Percentiles rank a stretch among this genome's conserved stretches.
Evolutionary conservation across 2,113 vertebrate genomes (phyloP).

Genomic region (Coturnix japonica): DNA sequence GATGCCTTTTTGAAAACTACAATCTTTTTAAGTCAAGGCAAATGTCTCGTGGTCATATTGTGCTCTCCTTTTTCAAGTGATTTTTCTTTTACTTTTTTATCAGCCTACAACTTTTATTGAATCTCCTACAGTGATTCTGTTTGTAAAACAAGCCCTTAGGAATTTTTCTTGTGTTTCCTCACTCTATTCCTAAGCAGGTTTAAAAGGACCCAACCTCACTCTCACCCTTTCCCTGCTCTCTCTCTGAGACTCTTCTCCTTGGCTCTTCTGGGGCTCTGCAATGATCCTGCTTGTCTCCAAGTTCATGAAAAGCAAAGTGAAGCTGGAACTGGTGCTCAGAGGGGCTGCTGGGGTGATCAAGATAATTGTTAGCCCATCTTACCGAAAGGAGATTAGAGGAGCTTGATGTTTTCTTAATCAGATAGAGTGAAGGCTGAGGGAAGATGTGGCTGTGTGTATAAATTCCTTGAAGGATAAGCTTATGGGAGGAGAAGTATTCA

Average conservation of each 20-base stretch:
- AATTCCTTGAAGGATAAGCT: neutral
- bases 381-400: neutral
- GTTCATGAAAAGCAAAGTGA: neutral
- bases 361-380: neutral
- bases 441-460: neutral
- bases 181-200: neutral
- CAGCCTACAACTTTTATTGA: neutral
- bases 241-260: neutral
- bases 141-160: neutral
- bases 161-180: neutral
- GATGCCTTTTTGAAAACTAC: neutral
- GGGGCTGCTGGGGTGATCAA: conserved; percentile 6
- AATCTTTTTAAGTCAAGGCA: neutral
- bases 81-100: neutral
- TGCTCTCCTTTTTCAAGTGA: neutral
- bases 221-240: neutral
- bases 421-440: neutral
- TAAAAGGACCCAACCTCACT: neutral
- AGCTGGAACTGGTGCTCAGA: neutral
- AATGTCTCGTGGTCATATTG: too few relatives aligned
- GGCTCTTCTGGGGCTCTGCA: neutral
- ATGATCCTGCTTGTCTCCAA: neutral
- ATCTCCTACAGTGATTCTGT: neutral
- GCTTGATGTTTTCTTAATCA: neutral
- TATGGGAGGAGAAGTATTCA: neutral